Evolutionary conservation across 2,113 vertebrate genomes (phyloP).

Genomic region (Dinomys branickii): DNA sequence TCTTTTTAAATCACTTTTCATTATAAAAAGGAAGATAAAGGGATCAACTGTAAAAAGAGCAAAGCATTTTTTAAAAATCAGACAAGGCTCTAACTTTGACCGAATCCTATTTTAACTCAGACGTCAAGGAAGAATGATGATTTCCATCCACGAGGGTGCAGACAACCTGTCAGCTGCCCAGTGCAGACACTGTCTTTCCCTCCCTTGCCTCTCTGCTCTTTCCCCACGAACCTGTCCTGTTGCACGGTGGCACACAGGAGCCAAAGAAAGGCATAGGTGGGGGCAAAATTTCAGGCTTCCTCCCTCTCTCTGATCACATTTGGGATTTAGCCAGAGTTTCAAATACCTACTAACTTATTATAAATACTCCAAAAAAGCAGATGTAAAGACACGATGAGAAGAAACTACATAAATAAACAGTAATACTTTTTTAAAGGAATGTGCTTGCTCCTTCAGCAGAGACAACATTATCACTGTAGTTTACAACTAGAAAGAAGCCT

Average conservation of each 20-base stretch:
- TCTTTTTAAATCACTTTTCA: constrained; percentile 1
- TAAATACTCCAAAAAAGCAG: neutral
- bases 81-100: constrained; percentile 8
- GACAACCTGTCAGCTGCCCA: neutral
- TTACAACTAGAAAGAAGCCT: neutral
- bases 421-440: constrained; percentile 2
- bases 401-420: neutral
- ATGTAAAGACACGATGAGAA: neutral
- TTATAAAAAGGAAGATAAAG: constrained; percentile 30
- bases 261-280: constrained; percentile 10
- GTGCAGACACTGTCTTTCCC: neutral
- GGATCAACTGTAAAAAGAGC: constrained; percentile 16
- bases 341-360: neutral
- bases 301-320: neutral
- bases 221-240: constrained; percentile 34
- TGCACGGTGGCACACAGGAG: constrained; percentile 26
- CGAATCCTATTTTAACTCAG: neutral
- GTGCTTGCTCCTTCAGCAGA: neutral
- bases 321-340: constrained; percentile 14
- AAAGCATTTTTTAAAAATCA: constrained; percentile 11
- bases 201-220: constrained; percentile 14
- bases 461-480: neutral
- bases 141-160: neutral
- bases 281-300: neutral
- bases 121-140: neutral